Conservation (phyloP, 2,797 vertebrate genomes). For the Tolypeutes matacus region DNA sequence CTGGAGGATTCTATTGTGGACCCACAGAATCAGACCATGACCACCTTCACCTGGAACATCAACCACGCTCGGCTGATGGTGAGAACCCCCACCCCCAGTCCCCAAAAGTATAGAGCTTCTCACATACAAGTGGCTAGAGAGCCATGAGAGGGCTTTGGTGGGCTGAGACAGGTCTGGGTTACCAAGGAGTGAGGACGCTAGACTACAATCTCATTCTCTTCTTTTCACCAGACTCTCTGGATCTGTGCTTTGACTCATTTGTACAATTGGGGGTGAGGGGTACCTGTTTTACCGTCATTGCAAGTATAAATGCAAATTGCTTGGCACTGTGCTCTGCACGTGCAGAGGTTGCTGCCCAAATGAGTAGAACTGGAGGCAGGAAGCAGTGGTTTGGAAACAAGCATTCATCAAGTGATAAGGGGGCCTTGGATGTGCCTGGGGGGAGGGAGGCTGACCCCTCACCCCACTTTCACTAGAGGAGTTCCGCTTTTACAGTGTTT, state of each 20-base stretch:
- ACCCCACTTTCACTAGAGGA: not conserved
- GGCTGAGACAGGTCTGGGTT: not conserved
- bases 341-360: too few relatives aligned
- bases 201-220: not conserved
- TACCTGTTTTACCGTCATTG: not conserved
- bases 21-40: conserved; percentile 95
- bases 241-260: not conserved
- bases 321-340: not conserved
- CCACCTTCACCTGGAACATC: conserved; percentile 98
- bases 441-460: too few relatives aligned
- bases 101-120: not conserved
- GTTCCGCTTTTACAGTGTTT: not conserved
- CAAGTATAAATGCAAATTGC: not conserved
- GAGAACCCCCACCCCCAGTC: not conserved
- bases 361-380: not conserved
- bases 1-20: conserved; percentile 98
- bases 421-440: not conserved
- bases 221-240: not conserved
- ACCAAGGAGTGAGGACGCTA: not conserved
- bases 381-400: not conserved
- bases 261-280: not conserved
- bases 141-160: not conserved
- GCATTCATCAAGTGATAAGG: not conserved
- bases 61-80: conserved; percentile 97
- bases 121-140: not conserved